Evolutionary conservation across 2,113 vertebrate genomes (phyloP).

Genomic region (Elephas maximus): DNA sequence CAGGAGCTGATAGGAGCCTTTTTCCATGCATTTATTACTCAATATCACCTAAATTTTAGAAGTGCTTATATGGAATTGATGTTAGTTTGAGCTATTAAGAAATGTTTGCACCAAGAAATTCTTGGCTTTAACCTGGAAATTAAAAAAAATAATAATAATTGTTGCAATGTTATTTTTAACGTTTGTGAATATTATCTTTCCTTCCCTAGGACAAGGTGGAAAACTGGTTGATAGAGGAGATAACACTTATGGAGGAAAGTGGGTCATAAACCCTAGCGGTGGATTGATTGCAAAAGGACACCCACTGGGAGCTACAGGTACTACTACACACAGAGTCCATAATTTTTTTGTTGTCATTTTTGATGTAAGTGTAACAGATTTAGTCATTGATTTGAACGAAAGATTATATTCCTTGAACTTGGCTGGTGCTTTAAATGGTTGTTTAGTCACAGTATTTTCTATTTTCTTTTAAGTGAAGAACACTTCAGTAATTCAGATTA

Average conservation of each 20-base stretch:
- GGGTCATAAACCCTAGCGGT: slow-evolving; percentile 98
- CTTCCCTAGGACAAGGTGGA: slow-evolving; percentile 92
- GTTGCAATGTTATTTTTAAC: slow-evolving; percentile 25
- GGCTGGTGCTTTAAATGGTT: slow-evolving; percentile 14
- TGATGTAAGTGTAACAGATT: not conserved
- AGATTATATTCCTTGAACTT: slow-evolving; percentile 36
- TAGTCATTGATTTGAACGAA: slow-evolving; percentile 35
- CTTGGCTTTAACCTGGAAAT: not conserved
- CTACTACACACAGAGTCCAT: not conserved
- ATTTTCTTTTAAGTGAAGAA: not conserved
- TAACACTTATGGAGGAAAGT: slow-evolving; percentile 98
- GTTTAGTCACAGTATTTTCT: not conserved
- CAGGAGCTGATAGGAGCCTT: slow-evolving; percentile 28
- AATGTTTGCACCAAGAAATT: slow-evolving; percentile 48
- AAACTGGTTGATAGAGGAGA: slow-evolving; percentile 97
- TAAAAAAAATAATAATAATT: not conserved
- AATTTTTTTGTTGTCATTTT: not conserved
- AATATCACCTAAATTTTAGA: slow-evolving; percentile 41
- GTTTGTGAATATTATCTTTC: slow-evolving; percentile 32
- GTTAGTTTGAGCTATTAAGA: slow-evolving; percentile 40
- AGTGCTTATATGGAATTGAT: slow-evolving; percentile 46
- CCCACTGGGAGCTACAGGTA: slow-evolving; percentile 98
- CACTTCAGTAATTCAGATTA: slow-evolving; percentile 20
- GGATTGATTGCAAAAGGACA: slow-evolving; percentile 99
- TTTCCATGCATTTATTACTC: slow-evolving; percentile 55